Evolutionary conservation across 2,888 invertebrate species (phyloP).

Genomic region (Serrognathus titanus): DNA sequence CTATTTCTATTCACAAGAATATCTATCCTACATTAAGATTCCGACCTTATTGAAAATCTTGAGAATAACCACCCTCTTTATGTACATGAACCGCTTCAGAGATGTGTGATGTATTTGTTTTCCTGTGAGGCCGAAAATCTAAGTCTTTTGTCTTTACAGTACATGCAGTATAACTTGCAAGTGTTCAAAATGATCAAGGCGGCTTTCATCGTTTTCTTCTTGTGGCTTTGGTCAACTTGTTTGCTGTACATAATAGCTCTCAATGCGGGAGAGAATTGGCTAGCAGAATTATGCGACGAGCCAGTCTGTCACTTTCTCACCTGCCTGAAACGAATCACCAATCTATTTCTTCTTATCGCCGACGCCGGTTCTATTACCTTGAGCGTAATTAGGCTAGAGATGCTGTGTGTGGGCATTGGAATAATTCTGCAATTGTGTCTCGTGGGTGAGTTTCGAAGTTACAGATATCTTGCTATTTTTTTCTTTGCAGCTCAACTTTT

Average conservation of each 20-base stretch:
- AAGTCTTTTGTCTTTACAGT: constrained; percentile 13
- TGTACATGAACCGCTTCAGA: constrained; percentile 35
- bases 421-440: constrained; percentile 20
- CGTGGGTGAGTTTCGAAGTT: constrained; percentile 12
- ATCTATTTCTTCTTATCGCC: constrained; percentile 10
- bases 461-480: neutral
- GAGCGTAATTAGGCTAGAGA: constrained; percentile 19
- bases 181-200: constrained; percentile 22
- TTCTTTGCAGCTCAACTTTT: constrained; percentile 26
- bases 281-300: neutral
- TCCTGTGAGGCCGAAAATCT: neutral
- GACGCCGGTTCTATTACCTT: constrained; percentile 1
- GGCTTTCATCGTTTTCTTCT: constrained; percentile 15
- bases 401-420: constrained; percentile 18
- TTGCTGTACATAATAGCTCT: constrained; percentile 10
- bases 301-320: neutral
- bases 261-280: neutral
- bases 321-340: constrained; percentile 11
- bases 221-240: constrained; percentile 22
- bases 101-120: constrained; percentile 30
- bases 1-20: constrained; percentile 9
- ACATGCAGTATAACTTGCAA: constrained; percentile 18
- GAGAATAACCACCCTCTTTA: constrained; percentile 36
- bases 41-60: constrained; percentile 40
- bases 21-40: constrained; percentile 30